Percentiles rank a stretch among this genome's conserved stretches.
Conservation (phyloP, 1,140 invertebrate species). For the Drosophila orena region DNA sequence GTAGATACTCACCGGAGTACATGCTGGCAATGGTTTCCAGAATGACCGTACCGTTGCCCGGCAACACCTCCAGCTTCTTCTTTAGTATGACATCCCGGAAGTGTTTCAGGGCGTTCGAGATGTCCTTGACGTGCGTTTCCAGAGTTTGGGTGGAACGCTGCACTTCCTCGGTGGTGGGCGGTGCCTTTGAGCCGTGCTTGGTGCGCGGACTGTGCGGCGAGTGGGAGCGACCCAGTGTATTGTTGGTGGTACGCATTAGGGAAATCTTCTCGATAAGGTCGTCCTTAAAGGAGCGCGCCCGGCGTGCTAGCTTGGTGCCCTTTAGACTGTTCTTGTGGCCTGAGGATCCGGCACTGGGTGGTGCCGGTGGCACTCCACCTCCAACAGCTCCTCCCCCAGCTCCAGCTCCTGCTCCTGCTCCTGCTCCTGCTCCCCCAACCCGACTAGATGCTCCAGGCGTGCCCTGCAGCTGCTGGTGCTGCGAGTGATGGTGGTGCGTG, state of each 20-base stretch:
- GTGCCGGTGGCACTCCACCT: slow-evolving; percentile 59
- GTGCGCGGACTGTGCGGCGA: slow-evolving; percentile 87
- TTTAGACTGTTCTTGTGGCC: slow-evolving; percentile 89
- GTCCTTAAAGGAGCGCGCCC: slow-evolving; percentile 95
- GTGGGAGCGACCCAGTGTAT: slow-evolving; percentile 85
- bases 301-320: slow-evolving; percentile 91
- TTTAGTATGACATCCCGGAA: slow-evolving; percentile 96
- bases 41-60: slow-evolving; percentile 95
- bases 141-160: slow-evolving; percentile 87
- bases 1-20: slow-evolving; percentile 87
- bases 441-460: slow-evolving; percentile 14
- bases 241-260: slow-evolving; percentile 89
- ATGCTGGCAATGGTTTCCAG: slow-evolving; percentile 96
- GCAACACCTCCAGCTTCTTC: slow-evolving; percentile 95
- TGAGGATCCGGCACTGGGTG: slow-evolving; percentile 66
- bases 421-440: slow-evolving; percentile 3
- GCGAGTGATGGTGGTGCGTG: slow-evolving; percentile 27
- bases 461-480: slow-evolving; percentile 26
- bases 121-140: slow-evolving; percentile 88
- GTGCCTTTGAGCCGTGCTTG: slow-evolving; percentile 85
- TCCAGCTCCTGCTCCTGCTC: too few relatives aligned
- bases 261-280: slow-evolving; percentile 95
- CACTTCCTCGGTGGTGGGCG: slow-evolving; percentile 86
- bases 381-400: neutral
- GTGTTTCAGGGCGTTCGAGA: slow-evolving; percentile 92